Base-by-base conservation (phyloP, 2,113 vertebrate genomes). In the Psilopsiagon aurifrons region DNA sequence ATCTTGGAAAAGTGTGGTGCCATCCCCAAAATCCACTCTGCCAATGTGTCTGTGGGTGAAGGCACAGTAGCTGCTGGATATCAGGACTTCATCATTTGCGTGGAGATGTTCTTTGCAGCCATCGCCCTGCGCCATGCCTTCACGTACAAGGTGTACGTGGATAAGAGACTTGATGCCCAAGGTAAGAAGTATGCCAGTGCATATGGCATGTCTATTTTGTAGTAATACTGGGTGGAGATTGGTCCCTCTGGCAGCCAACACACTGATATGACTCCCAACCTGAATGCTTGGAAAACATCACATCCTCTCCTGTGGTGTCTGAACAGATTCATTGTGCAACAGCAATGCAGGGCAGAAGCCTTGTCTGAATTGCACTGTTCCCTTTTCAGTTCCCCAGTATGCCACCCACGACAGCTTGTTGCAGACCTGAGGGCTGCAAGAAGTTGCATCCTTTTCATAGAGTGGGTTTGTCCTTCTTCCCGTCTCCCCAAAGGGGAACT, bases 61-160 rank as follows among this genome's bases (percentile, higher is more conserved):
- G 99, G 99, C 60, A 99, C 99, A 0, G 99, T 99, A 18, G 99
- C 99, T 1, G 99, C 99, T 1, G 99, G 99, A 11, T 99, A 99
- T 96, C 99, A 99, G 98, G 99, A 99, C 98, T 99, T 99, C 86
- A 99, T 99, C 95, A 99, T 99, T 80, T 99, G 99, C 6, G 98
- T 99, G 63, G 99, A 99, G 98, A 99, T 99, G 99, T 99, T 99
- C 97, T 99, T 99, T 9, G 99, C 99, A 1, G 99, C 99, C 14
- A 94, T 99, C 8, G 99, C 98, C 10, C 98, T 99, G 66, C 98
- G 99, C 17, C 99, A 99, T 4, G 99, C 99, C 33, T 99, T 99
- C 98, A 99, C 99, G 0, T 99, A 99, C 97, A 98, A 85, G 78
- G 99, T 99, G 88, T 99, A 99, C 27, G 97, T 98, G 46, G 99